phyloP scores from a whole-genome alignment of 2,113 vertebrate species.

The Glaucomys volans region DNA sequence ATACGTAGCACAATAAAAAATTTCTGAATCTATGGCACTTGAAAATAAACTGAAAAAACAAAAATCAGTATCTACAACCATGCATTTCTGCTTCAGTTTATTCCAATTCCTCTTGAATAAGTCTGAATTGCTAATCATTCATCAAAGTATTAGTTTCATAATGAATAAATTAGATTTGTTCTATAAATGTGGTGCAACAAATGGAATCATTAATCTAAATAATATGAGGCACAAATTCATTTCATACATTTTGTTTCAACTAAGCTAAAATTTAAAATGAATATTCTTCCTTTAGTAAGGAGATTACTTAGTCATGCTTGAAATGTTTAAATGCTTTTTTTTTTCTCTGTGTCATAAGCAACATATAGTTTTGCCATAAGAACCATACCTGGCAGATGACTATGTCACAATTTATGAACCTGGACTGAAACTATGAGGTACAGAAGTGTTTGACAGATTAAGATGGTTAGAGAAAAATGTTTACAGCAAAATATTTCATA shows the following conservation, averaged over 20 bases:
- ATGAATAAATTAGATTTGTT: neutral
- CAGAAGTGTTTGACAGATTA: neutral
- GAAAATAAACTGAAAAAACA: neutral
- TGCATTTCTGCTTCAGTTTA: neutral
- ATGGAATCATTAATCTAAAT: neutral
- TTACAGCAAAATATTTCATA: neutral
- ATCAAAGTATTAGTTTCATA: conserved; percentile 46
- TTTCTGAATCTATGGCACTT: neutral
- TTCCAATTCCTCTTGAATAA: neutral
- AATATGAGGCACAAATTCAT: neutral
- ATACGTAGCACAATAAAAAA: neutral
- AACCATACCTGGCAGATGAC: neutral
- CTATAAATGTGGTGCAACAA: neutral
- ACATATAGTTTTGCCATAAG: neutral
- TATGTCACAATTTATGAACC: neutral
- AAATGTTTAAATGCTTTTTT: neutral
- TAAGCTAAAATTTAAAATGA: neutral
- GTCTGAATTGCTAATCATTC: conserved; percentile 5
- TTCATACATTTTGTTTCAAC: conserved; percentile 10
- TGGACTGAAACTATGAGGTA: neutral
- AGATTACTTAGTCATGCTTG: neutral
- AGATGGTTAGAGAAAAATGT: neutral
- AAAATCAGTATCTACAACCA: neutral
- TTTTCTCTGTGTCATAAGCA: neutral
- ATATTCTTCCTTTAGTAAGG: neutral